Percentiles rank a stretch among this genome's conserved stretches.
phyloP scores from a whole-genome alignment of 1,140 invertebrate genomes.

The Drosophila biarmipes region DNA sequence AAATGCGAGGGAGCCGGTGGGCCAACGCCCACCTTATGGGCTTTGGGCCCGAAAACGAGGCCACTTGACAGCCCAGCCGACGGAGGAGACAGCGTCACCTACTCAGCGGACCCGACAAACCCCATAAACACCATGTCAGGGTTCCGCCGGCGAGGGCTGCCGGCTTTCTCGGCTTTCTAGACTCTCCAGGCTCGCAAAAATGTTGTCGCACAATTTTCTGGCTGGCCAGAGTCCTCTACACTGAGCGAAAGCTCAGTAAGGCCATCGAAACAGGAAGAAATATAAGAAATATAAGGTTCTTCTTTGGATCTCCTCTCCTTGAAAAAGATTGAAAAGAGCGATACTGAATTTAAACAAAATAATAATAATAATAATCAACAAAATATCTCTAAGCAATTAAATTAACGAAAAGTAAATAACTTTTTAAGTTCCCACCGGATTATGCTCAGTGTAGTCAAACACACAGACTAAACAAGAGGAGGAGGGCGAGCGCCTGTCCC shows the following conservation, averaged over 20 bases:
- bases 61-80: constrained; percentile 54
- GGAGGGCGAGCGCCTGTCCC: constrained; percentile 10
- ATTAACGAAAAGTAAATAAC: too few relatives aligned
- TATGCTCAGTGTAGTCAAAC: not conserved
- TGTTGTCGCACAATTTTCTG: constrained; percentile 64
- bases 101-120: constrained; percentile 20
- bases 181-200: constrained; percentile 58
- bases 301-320: too few relatives aligned
- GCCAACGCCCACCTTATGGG: constrained; percentile 9
- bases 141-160: not conserved
- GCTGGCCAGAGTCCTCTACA: constrained; percentile 49
- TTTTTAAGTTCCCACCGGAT: not conserved
- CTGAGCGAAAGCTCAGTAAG: not conserved
- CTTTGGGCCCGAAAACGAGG: constrained; percentile 51
- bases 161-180: constrained; percentile 14
- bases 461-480: not conserved
- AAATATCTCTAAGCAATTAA: too few relatives aligned
- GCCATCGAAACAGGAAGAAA: too few relatives aligned
- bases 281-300: too few relatives aligned
- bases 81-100: constrained; percentile 8
- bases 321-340: too few relatives aligned
- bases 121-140: constrained; percentile 51
- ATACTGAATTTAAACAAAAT: too few relatives aligned
- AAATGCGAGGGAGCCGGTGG: not conserved
- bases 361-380: too few relatives aligned